phyloP scores from a whole-genome alignment of 2,888 invertebrate species.

The Psococerastis gibbosa region DNA sequence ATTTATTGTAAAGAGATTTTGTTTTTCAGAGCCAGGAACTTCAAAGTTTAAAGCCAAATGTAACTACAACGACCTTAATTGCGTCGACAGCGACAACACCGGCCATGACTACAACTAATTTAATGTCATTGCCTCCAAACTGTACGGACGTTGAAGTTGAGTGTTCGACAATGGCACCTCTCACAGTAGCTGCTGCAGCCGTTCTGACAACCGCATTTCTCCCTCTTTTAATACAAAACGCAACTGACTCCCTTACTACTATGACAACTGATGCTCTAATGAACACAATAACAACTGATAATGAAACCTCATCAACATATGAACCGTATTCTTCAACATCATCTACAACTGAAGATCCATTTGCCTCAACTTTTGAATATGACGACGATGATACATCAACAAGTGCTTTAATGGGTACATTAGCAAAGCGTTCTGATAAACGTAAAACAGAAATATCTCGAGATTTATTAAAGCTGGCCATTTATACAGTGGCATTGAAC shows the following conservation, averaged over 20 bases:
- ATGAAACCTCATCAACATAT: too few relatives aligned
- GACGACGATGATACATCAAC: background rate
- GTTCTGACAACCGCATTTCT: constrained; percentile 26
- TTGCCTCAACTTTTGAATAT: background rate
- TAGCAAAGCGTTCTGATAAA: too few relatives aligned
- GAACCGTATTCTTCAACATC: background rate
- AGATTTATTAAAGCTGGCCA: too few relatives aligned
- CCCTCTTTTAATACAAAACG: constrained; percentile 21
- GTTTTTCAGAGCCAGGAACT: constrained; percentile 30
- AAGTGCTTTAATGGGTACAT: too few relatives aligned
- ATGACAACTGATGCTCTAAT: too few relatives aligned
- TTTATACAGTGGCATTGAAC: too few relatives aligned
- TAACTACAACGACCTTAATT: constrained; percentile 15
- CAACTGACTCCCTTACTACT: background rate
- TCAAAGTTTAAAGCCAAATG: constrained; percentile 32
- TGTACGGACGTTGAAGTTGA: constrained; percentile 25
- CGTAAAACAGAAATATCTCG: too few relatives aligned
- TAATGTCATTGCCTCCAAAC: constrained; percentile 15
- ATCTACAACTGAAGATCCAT: background rate
- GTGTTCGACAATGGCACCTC: constrained; percentile 23
- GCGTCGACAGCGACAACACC: constrained; percentile 17
- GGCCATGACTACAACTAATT: constrained; percentile 18
- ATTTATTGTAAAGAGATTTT: too few relatives aligned
- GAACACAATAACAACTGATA: too few relatives aligned
- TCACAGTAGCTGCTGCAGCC: constrained; percentile 26